phyloP scores from a whole-genome alignment of 2,797 vertebrate genomes.

The Sylvilagus floridanus region DNA sequence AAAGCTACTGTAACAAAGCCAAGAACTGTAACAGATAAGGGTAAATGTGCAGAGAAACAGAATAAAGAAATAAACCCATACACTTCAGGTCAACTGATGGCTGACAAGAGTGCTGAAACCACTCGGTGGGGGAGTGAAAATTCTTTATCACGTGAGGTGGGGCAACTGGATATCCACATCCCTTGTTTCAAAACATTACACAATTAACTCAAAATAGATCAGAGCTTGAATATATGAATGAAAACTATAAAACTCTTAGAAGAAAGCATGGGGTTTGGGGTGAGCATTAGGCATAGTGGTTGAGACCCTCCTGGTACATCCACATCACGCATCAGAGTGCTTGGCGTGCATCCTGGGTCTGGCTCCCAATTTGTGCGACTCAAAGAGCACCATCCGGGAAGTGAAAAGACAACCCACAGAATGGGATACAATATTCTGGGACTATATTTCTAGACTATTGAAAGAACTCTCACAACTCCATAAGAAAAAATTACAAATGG shows the following conservation, averaged over 20 bases:
- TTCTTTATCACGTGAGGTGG: neutral
- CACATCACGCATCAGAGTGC: too few species aligned
- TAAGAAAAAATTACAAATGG: constrained; percentile 18
- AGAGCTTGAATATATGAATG: neutral
- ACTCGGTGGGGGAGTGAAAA: neutral
- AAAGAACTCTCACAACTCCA: neutral
- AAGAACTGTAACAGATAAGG: neutral
- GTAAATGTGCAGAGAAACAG: too few species aligned
- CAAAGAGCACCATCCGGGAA: neutral
- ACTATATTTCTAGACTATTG: neutral
- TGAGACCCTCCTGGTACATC: too few species aligned
- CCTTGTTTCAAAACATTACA: neutral
- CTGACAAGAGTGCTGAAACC: neutral
- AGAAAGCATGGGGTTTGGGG: neutral
- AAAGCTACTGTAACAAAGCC: neutral
- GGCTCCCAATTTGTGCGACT: neutral
- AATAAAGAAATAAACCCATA: neutral
- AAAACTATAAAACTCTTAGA: neutral
- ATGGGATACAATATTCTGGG: neutral
- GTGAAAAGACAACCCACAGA: neutral
- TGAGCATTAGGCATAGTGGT: too few species aligned
- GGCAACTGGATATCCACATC: neutral
- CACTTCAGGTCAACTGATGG: neutral
- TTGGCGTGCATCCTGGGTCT: too few species aligned
- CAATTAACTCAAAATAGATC: neutral